Evolutionary conservation across 2,888 invertebrate genomes (phyloP).

Genomic region (Parnassius orleans): DNA sequence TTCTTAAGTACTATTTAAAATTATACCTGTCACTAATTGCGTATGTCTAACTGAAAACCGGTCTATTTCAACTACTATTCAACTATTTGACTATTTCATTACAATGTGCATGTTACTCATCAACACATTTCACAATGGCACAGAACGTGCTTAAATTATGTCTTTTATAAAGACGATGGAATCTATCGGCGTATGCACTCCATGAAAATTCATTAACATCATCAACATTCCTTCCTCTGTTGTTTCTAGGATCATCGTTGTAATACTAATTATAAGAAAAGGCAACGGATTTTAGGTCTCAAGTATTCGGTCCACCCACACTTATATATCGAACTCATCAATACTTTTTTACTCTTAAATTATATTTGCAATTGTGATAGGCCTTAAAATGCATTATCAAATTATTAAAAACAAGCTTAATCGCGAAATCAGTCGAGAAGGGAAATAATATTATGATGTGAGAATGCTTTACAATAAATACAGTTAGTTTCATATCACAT

Average conservation of each 20-base stretch:
- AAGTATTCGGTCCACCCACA: slow-evolving; percentile 14
- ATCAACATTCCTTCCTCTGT: slow-evolving; percentile 5
- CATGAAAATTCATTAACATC: slow-evolving; percentile 16
- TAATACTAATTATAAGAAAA: slow-evolving; percentile 17
- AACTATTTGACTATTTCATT: slow-evolving; percentile 72
- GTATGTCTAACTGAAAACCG: slow-evolving; percentile 77
- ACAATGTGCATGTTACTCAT: slow-evolving; percentile 43
- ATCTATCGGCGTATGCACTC: slow-evolving; percentile 13
- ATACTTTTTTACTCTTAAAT: slow-evolving; percentile 27
- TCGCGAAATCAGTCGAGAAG: slow-evolving; percentile 38
- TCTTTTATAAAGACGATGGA: slow-evolving; percentile 30
- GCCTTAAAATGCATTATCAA: slow-evolving; percentile 28
- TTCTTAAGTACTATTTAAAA: slow-evolving; percentile 72
- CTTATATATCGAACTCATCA: slow-evolving; percentile 14
- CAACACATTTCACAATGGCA: slow-evolving; percentile 58
- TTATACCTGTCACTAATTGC: slow-evolving; percentile 72
- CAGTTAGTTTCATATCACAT: slow-evolving; percentile 71
- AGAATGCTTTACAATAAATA: slow-evolving; percentile 45
- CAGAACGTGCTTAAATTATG: slow-evolving; percentile 42
- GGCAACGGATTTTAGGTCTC: slow-evolving; percentile 20
- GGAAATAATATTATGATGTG: slow-evolving; percentile 37
- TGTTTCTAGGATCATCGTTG: slow-evolving; percentile 11
- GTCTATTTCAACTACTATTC: slow-evolving; percentile 73
- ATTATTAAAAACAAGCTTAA: slow-evolving; percentile 35
- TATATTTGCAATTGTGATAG: slow-evolving; percentile 24